phyloP scores from a whole-genome alignment of 2,113 vertebrate species.

The Stictonetta naevosa region DNA sequence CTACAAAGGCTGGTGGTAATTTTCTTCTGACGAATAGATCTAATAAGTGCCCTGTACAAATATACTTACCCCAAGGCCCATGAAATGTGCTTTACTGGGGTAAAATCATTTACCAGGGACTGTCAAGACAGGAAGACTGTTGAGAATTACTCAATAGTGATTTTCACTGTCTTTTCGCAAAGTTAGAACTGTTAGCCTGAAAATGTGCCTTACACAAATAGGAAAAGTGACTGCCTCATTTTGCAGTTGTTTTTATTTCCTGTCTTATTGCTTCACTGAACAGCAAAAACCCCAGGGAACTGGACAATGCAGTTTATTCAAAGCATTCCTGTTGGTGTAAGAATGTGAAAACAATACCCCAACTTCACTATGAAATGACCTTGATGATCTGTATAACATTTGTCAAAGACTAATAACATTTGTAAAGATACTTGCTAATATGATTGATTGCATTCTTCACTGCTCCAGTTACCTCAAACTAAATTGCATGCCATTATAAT shows the following conservation, averaged over 20 bases:
- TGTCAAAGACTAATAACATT: conserved; percentile 77
- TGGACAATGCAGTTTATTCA: conserved; percentile 49
- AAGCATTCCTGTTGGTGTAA: conserved; percentile 39
- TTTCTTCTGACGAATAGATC: not conserved
- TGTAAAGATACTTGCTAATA: conserved; percentile 79
- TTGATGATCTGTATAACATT: conserved; percentile 62
- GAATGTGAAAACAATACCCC: conserved; percentile 61
- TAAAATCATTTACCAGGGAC: not conserved
- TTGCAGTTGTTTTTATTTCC: conserved; percentile 34
- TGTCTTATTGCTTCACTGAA: conserved; percentile 6
- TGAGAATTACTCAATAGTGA: not conserved
- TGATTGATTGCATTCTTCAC: conserved; percentile 80
- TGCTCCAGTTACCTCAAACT: conserved; percentile 75
- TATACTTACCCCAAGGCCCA: not conserved
- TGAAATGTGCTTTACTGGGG: not conserved
- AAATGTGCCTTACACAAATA: not conserved
- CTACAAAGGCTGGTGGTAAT: not conserved
- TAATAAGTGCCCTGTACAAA: not conserved
- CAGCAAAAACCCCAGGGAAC: conserved; percentile 28
- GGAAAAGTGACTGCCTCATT: not conserved
- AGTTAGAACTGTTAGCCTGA: not conserved
- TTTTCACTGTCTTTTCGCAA: not conserved
- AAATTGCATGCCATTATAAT: conserved; percentile 88
- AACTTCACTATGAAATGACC: conserved; percentile 65
- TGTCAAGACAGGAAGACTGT: not conserved